A percentile compares a stretch with the other conserved stretches of the same genome.
These are phyloP conservation scores for Octopus sinensis DNA, from an alignment of 1,140 invertebrate species.

Conservation along the genomic window DNA sequence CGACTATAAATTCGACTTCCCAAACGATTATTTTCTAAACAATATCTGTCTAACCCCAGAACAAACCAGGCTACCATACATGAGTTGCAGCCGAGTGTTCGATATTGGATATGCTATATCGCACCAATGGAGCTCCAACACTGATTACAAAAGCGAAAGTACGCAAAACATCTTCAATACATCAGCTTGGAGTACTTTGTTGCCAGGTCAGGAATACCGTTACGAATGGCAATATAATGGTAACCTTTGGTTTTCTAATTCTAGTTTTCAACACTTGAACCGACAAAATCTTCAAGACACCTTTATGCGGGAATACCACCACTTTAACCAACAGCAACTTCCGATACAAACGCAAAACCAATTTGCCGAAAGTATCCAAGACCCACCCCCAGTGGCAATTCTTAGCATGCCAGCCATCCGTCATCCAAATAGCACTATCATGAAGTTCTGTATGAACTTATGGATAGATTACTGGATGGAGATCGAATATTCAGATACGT, in stretches of 20 bases:
- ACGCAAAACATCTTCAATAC: not conserved
- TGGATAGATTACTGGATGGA: conserved; percentile 9
- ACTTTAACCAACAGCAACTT: not conserved
- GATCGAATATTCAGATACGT: not conserved
- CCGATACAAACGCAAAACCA: not conserved
- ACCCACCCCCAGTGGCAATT: conserved; percentile 3
- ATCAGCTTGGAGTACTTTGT: not conserved
- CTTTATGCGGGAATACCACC: conserved; percentile 1
- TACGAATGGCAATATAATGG: not conserved
- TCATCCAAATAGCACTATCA: conserved; percentile 1
- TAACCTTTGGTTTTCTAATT: conserved; percentile 4
- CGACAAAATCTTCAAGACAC: conserved; percentile 4
- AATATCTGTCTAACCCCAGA: not conserved
- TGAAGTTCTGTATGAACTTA: conserved; percentile 2
- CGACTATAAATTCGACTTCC: not conserved
- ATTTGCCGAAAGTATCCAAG: not conserved
- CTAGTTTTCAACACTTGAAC: conserved; percentile 6
- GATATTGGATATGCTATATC: not conserved
- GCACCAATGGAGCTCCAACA: not conserved
- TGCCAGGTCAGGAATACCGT: not conserved
- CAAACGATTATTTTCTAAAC: conserved; percentile 7
- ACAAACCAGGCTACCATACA: conserved; percentile 6
- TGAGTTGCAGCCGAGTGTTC: conserved; percentile 1
- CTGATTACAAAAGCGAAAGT: not conserved
- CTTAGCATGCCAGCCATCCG: conserved; percentile 6